These are phyloP conservation scores for Dendroctonus valens DNA, from an alignment of 1,140 invertebrate species.

Conservation along the genomic window DNA sequence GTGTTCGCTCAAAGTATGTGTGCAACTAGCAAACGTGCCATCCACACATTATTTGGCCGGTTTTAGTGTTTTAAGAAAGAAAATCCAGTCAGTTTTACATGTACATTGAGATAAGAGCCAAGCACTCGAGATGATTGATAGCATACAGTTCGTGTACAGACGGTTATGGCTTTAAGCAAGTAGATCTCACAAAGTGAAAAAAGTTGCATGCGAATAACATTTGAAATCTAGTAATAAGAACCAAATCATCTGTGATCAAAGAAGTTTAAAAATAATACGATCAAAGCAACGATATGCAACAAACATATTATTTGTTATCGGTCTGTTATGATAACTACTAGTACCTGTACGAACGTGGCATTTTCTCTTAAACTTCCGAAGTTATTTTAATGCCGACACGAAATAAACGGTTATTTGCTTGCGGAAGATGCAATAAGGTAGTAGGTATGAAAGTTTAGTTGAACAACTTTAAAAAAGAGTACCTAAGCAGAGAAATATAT, in stretches of 20 bases:
- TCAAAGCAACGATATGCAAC: conserved; percentile 42
- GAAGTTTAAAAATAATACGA: conserved; percentile 36
- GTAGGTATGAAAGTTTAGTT: too few relatives aligned
- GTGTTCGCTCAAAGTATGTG: too few relatives aligned
- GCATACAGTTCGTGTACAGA: background rate
- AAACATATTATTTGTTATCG: conserved; percentile 30
- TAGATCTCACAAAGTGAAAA: conserved; percentile 13
- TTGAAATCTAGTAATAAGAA: conserved; percentile 40
- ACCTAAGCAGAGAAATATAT: too few relatives aligned
- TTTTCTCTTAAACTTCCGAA: conserved; percentile 1
- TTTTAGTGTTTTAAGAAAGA: too few relatives aligned
- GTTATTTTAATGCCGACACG: background rate
- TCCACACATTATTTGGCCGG: too few relatives aligned
- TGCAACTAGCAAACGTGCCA: too few relatives aligned
- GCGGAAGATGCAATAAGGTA: too few relatives aligned
- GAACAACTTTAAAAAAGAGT: too few relatives aligned
- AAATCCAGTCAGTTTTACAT: conserved; percentile 12
- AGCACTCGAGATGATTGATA: too few relatives aligned
- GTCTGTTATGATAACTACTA: conserved; percentile 31
- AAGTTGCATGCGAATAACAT: conserved; percentile 17
- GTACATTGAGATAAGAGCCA: too few relatives aligned
- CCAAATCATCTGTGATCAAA: conserved; percentile 45
- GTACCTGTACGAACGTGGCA: conserved; percentile 36
- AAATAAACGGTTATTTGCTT: too few relatives aligned
- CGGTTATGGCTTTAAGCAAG: conserved; percentile 12